A percentile compares a stretch with the other conserved stretches of the same genome.
Conservation (phyloP, 2,113 vertebrate species). For the Thamnaconus septentrionalis region DNA sequence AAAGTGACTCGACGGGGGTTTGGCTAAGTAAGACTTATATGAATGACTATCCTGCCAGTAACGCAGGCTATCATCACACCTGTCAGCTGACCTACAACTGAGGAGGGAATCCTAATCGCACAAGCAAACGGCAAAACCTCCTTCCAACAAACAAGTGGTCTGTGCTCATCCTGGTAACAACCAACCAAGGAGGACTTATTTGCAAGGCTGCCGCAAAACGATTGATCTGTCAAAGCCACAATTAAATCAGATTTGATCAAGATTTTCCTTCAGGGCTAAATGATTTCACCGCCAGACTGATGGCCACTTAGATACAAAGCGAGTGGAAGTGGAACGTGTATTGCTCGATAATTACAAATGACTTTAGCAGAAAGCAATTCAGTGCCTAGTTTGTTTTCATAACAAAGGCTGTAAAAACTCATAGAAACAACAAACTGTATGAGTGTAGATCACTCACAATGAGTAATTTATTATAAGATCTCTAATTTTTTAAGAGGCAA, state of each 20-base stretch:
- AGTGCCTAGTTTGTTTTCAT: no score
- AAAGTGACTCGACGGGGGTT: conserved; percentile 24
- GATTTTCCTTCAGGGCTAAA: no score
- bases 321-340: no score
- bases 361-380: no score
- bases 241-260: not conserved
- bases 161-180: conserved; percentile 30
- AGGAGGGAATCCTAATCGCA: conserved; percentile 32
- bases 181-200: conserved; percentile 1
- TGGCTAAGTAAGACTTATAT: conserved; percentile 51
- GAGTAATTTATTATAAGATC: no score
- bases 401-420: no score
- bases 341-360: no score
- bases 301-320: no score
- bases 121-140: conserved; percentile 20
- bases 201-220: not conserved
- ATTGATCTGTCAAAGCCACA: not conserved
- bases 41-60: conserved; percentile 32
- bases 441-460: no score
- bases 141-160: conserved; percentile 30
- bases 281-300: no score
- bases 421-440: no score
- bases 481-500: no score
- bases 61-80: conserved; percentile 14
- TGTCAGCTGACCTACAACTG: conserved; percentile 26